A percentile compares a stretch with the other conserved stretches of the same genome.
Evolutionary conservation across 2,888 invertebrate species (phyloP).

Genomic region (Fragum fragum): DNA sequence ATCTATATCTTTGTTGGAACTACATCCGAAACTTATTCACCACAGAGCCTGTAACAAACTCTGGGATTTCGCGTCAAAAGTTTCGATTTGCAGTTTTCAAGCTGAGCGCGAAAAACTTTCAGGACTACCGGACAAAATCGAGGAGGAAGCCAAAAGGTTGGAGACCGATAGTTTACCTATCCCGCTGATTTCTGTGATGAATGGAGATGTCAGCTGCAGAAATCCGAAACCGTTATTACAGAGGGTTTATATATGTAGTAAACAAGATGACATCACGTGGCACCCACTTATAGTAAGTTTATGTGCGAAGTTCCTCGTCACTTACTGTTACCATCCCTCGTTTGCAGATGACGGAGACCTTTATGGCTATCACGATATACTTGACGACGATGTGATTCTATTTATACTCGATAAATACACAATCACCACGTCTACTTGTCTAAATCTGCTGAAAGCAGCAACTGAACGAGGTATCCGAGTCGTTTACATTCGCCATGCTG

Average conservation of each 20-base stretch:
- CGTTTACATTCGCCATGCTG: background rate
- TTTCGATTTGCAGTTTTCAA: background rate
- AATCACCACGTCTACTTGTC: background rate
- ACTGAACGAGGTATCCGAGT: background rate
- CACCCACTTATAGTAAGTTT: conserved; percentile 38
- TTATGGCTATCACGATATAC: background rate
- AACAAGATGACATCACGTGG: conserved; percentile 36
- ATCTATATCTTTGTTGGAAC: conserved; percentile 3
- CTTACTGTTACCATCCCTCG: background rate
- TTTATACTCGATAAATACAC: conserved; percentile 8
- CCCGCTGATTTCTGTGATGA: background rate
- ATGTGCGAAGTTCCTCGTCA: conserved; percentile 16
- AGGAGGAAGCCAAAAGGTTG: background rate
- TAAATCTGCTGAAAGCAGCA: background rate
- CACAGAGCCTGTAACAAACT: background rate
- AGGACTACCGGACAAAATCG: background rate
- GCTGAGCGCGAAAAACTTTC: background rate
- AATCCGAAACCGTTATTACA: background rate
- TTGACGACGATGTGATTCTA: background rate
- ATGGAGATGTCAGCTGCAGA: background rate
- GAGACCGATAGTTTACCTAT: background rate
- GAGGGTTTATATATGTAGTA: conserved; percentile 34
- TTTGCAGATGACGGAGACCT: background rate
- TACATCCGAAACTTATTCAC: conserved; percentile 8
- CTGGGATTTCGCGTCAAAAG: conserved; percentile 5